A percentile compares a stretch with the other conserved stretches of the same genome.
phyloP scores from a whole-genome alignment of 1,140 invertebrate genomes.

The Tribolium madens region DNA sequence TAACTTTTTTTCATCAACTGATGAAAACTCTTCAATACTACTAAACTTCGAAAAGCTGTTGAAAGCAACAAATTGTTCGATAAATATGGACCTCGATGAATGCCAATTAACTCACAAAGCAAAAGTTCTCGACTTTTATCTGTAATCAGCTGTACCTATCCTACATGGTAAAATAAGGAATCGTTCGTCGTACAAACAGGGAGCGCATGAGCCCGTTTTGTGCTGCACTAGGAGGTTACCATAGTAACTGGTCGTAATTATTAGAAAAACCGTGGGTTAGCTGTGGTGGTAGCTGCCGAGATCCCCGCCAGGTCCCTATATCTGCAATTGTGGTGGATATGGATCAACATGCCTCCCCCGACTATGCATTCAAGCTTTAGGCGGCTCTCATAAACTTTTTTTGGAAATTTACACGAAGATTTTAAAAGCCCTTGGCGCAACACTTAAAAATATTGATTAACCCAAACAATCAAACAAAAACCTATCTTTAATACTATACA shows the following conservation, averaged over 20 bases:
- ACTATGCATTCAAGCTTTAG: conserved; percentile 4
- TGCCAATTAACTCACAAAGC: neutral
- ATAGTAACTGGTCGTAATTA: conserved; percentile 50
- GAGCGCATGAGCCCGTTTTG: conserved; percentile 33
- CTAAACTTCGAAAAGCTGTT: too few relatives aligned
- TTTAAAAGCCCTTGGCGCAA: neutral
- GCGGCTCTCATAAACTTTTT: neutral
- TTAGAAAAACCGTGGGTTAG: conserved; percentile 52
- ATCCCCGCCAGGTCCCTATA: conserved; percentile 42
- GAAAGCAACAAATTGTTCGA: too few relatives aligned
- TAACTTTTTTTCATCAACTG: too few relatives aligned
- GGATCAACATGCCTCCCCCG: conserved; percentile 44
- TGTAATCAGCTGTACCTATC: neutral
- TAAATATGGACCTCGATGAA: too few relatives aligned
- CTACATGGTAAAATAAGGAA: conserved; percentile 17
- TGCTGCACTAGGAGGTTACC: conserved; percentile 42
- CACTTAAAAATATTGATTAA: neutral
- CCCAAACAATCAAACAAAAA: neutral
- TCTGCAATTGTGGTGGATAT: conserved; percentile 47
- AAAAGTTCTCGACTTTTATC: neutral
- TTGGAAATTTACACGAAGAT: neutral
- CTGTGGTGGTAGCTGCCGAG: conserved; percentile 41
- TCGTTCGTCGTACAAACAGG: conserved; percentile 9
- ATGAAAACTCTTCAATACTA: too few relatives aligned
- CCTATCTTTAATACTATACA: too few relatives aligned